Conservation (phyloP, 2,888 invertebrate species). For the Strigamia crassipes region DNA sequence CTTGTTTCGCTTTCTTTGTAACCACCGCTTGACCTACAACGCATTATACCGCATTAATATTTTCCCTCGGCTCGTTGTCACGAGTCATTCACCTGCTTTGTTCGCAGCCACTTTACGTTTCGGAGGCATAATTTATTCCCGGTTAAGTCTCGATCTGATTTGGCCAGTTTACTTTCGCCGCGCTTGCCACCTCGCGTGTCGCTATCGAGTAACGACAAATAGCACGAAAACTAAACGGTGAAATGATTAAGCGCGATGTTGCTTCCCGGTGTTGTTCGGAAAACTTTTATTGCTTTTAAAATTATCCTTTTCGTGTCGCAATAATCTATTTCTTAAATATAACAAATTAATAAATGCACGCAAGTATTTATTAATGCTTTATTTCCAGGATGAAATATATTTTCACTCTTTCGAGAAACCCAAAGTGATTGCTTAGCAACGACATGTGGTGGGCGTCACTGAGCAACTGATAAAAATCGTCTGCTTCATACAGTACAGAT, state of each 20-base stretch:
- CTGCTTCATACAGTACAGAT: not conserved
- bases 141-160: not conserved
- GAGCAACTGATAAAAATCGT: conserved; percentile 13
- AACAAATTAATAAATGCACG: not conserved
- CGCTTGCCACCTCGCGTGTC: not conserved
- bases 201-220: not conserved
- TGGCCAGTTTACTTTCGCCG: not conserved
- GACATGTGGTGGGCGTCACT: conserved; percentile 29
- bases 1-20: not conserved
- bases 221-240: not conserved
- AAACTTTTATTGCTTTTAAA: not conserved
- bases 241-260: not conserved
- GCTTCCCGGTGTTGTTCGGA: not conserved
- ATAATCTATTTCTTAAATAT: not conserved
- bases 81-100: not conserved
- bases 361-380: not conserved
- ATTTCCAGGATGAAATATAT: not conserved
- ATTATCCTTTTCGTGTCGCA: not conserved
- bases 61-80: not conserved
- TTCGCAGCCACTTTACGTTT: not conserved
- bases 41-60: not conserved
- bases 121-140: not conserved
- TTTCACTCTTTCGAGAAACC: not conserved
- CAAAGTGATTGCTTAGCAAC: not conserved
- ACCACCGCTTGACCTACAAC: not conserved